Percentiles rank a stretch among this genome's conserved stretches.
Evolutionary conservation across 1,140 invertebrate species (phyloP).

Genomic region (Spodoptera frugiperda): DNA sequence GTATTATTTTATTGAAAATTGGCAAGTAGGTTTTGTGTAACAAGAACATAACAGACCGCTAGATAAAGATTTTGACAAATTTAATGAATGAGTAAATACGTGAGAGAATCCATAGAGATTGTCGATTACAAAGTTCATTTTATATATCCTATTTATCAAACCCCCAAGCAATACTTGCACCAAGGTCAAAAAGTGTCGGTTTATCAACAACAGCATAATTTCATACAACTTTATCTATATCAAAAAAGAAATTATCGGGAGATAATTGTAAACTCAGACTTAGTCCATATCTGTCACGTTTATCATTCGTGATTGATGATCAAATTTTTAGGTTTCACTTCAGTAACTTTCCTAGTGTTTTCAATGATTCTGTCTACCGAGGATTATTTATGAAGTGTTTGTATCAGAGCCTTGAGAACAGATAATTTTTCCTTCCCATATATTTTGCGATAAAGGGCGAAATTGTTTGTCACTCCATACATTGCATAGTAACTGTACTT

Average conservation of each 20-base stretch:
- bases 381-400: conserved; percentile 25
- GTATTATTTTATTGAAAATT: too few species aligned
- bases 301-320: conserved; percentile 28
- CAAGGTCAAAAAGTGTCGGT: conserved; percentile 6
- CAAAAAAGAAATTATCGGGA: conserved; percentile 23
- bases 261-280: conserved; percentile 7
- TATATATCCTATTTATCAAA: not conserved
- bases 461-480: not conserved
- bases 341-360: conserved; percentile 29
- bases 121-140: not conserved
- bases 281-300: conserved; percentile 12
- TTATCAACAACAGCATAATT: conserved; percentile 5
- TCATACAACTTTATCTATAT: not conserved
- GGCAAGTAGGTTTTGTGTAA: too few species aligned
- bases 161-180: not conserved
- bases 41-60: too few species aligned
- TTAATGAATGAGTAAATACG: too few species aligned
- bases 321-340: conserved; percentile 1
- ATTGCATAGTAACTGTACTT: too few species aligned
- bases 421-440: conserved; percentile 20
- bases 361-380: conserved; percentile 13
- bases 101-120: too few species aligned
- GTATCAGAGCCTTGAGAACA: not conserved
- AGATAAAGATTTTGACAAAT: too few species aligned
- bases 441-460: not conserved